Evolutionary conservation across 2,888 invertebrate species (phyloP).

Genomic region (Pogonocherus hispidulus): DNA sequence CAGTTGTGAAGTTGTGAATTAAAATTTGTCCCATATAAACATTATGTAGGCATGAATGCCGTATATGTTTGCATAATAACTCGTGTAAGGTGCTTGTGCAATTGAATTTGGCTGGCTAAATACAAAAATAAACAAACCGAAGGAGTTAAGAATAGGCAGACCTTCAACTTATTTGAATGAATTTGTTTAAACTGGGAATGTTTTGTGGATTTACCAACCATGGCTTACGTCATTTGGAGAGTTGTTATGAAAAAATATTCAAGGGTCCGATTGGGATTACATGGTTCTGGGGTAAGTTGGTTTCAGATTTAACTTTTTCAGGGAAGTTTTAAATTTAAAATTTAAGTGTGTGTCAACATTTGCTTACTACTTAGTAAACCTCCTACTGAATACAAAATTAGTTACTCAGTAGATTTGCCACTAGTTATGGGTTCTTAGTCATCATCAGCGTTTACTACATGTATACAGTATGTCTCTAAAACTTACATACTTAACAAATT

Average conservation of each 20-base stretch:
- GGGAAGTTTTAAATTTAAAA: conserved; percentile 29
- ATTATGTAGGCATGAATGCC: conserved; percentile 22
- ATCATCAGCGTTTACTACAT: too few species aligned
- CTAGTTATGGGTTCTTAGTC: neutral
- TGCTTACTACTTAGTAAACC: neutral
- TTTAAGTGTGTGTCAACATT: conserved; percentile 24
- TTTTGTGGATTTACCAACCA: conserved; percentile 56
- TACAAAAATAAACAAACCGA: conserved; percentile 29
- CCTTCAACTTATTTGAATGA: conserved; percentile 41
- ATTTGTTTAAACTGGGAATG: conserved; percentile 41
- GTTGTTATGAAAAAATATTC: conserved; percentile 75
- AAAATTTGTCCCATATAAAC: conserved; percentile 24
- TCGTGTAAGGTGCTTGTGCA: conserved; percentile 34
- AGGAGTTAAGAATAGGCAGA: conserved; percentile 19
- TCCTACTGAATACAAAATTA: neutral
- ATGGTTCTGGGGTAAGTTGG: conserved; percentile 59
- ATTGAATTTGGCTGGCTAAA: conserved; percentile 23
- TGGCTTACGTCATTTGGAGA: conserved; percentile 75
- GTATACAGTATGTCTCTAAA: too few species aligned
- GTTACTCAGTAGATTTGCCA: neutral
- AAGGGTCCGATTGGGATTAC: conserved; percentile 72
- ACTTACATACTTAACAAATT: too few species aligned
- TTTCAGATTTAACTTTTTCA: neutral
- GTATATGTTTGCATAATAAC: conserved; percentile 13
- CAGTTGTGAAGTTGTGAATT: conserved; percentile 5